Conservation (phyloP, 2,888 invertebrate species). For the Baronia brevicornis region DNA sequence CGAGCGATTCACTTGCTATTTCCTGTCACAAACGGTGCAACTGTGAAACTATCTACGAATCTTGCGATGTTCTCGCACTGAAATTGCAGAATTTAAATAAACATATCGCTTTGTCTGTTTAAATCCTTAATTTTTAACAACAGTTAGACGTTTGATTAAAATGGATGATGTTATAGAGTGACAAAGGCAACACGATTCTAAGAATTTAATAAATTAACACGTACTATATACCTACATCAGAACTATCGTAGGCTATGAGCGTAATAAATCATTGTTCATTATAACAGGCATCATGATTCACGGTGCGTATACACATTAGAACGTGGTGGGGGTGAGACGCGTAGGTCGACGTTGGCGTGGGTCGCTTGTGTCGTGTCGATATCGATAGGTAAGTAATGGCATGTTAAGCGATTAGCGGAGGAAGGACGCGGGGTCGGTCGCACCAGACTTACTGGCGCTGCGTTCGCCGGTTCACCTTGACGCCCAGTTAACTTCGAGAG, state of each 20-base stretch:
- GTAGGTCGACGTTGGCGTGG: constrained; percentile 54
- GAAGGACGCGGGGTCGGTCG: constrained; percentile 23
- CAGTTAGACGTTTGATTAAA: no score
- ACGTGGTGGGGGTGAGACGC: constrained; percentile 41
- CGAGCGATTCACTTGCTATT: no score
- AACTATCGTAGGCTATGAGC: constrained; percentile 13
- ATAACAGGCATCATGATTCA: constrained; percentile 33
- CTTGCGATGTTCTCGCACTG: no score
- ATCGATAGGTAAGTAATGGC: constrained; percentile 25
- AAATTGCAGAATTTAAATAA: no score
- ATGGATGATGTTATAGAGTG: no score
- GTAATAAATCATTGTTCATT: constrained; percentile 32
- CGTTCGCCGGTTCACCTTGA: constrained; percentile 55
- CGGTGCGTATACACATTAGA: constrained; percentile 37
- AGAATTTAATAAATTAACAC: constrained; percentile 15
- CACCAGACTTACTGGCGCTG: constrained; percentile 59
- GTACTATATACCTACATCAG: constrained; percentile 18
- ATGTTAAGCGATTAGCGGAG: constrained; percentile 20
- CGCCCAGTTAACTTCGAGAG: constrained; percentile 28
- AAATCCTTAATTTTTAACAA: no score
- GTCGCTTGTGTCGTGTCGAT: no score
- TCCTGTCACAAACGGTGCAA: no score
- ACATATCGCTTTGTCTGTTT: no score
- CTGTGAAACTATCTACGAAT: no score
- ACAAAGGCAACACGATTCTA: no score